Evolutionary conservation across 2,113 vertebrate species (phyloP).

Genomic region (Pica pica): DNA sequence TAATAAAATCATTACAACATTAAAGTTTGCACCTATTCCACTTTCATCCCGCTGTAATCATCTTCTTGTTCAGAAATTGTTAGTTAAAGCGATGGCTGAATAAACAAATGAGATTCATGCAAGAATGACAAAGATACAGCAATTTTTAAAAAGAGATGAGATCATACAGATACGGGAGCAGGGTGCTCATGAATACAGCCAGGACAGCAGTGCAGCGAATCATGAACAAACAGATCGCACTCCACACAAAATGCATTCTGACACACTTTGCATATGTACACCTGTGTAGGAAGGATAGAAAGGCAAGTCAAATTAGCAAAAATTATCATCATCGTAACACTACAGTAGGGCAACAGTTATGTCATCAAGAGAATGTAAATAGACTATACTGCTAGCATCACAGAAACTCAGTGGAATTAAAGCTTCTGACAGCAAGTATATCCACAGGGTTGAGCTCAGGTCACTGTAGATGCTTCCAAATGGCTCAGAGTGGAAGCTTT

Average conservation of each 20-base stretch:
- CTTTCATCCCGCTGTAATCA: background rate
- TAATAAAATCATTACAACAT: background rate
- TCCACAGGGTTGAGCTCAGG: background rate
- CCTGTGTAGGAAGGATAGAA: slow-evolving; percentile 65
- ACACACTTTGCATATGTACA: slow-evolving; percentile 83
- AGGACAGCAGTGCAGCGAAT: slow-evolving; percentile 93
- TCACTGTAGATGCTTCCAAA: background rate
- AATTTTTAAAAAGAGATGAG: background rate
- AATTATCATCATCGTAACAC: background rate
- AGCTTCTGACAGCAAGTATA: background rate
- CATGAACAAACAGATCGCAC: slow-evolving; percentile 93
- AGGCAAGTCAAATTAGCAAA: background rate
- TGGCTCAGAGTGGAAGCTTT: background rate
- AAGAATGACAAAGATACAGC: background rate
- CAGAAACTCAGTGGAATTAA: background rate
- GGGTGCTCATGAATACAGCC: slow-evolving; percentile 83
- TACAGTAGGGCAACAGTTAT: background rate
- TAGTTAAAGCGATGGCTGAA: background rate
- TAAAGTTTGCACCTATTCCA: background rate
- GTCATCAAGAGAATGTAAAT: background rate
- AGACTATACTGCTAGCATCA: background rate
- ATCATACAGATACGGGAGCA: slow-evolving; percentile 51
- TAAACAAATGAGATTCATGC: background rate
- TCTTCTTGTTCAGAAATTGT: background rate
- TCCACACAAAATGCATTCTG: slow-evolving; percentile 86